These are phyloP conservation scores for Selene dorsalis DNA, from an alignment of 2,797 vertebrate species.

Conservation along the genomic window DNA sequence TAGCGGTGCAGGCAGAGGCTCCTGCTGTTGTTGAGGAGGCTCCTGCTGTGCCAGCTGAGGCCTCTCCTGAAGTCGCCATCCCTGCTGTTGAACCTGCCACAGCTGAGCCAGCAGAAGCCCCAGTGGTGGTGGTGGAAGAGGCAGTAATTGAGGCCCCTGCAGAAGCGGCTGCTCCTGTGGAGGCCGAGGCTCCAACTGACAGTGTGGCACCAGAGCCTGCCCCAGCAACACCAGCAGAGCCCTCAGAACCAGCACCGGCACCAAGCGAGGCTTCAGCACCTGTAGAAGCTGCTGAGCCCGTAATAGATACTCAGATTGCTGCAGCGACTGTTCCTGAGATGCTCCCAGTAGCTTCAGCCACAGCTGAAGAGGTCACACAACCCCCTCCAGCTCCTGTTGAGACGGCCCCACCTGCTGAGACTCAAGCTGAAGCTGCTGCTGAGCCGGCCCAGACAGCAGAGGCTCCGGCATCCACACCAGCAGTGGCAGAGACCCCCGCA, in stretches of 20 bases:
- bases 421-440: constrained; percentile 18
- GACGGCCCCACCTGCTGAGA: constrained; percentile 15
- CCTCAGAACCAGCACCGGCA: not conserved
- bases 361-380: constrained; percentile 32
- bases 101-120: constrained; percentile 28
- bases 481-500: too few species aligned
- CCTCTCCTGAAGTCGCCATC: constrained; percentile 25
- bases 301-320: constrained; percentile 70
- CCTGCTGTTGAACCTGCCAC: constrained; percentile 35
- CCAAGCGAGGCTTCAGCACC: constrained; percentile 12
- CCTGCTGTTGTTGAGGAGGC: constrained; percentile 37
- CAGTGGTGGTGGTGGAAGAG: constrained; percentile 25
- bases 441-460: constrained; percentile 27
- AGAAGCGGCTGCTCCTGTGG: constrained; percentile 25
- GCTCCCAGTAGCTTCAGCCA: constrained; percentile 41
- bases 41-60: constrained; percentile 12
- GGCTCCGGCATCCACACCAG: constrained; percentile 20
- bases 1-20: constrained; percentile 37
- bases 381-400: constrained; percentile 13
- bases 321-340: constrained; percentile 73
- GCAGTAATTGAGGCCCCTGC: constrained; percentile 6
- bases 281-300: constrained; percentile 1
- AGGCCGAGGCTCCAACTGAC: constrained; percentile 37
- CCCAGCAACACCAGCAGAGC: constrained; percentile 16
- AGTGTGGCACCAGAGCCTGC: constrained; percentile 20